phyloP scores from a whole-genome alignment of 2,888 invertebrate genomes.

The Spicauda simplicius region DNA sequence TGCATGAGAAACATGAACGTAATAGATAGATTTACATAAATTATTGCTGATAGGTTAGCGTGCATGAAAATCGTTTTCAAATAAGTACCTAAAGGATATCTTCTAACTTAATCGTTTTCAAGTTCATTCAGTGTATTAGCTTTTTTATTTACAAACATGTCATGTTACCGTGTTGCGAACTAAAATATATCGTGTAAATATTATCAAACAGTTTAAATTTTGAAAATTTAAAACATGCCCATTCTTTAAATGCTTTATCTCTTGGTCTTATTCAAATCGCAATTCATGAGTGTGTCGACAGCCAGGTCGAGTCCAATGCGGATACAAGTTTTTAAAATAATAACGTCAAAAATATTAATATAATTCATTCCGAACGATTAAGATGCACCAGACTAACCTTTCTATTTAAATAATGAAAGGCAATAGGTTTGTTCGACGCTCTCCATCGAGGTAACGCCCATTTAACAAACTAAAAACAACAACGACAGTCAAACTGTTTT shows the following conservation, averaged over 20 bases:
- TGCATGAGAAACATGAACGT: constrained; percentile 7
- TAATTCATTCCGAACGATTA: constrained; percentile 24
- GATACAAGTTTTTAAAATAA: background rate
- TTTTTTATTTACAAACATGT: background rate
- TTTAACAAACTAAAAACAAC: constrained; percentile 79
- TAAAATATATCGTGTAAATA: background rate
- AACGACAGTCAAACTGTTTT: constrained; percentile 23
- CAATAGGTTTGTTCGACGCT: constrained; percentile 79
- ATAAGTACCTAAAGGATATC: constrained; percentile 21
- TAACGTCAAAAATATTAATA: background rate
- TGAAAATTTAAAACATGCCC: constrained; percentile 19
- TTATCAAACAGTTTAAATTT: background rate
- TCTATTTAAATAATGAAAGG: constrained; percentile 71
- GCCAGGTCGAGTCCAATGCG: background rate
- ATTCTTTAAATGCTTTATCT: constrained; percentile 3
- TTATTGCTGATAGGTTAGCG: constrained; percentile 16
- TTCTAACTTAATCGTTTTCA: background rate
- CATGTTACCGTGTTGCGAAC: background rate
- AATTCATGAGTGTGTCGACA: constrained; percentile 10
- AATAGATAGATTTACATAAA: constrained; percentile 12
- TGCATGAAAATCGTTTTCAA: constrained; percentile 35
- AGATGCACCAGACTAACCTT: constrained; percentile 74
- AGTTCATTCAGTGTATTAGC: background rate
- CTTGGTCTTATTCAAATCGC: background rate
- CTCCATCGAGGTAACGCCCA: constrained; percentile 83